Evolutionary conservation across 37 sponge, comb jelly and placozoan genomes (phyloP).

Genomic region (Beroe ovata): DNA sequence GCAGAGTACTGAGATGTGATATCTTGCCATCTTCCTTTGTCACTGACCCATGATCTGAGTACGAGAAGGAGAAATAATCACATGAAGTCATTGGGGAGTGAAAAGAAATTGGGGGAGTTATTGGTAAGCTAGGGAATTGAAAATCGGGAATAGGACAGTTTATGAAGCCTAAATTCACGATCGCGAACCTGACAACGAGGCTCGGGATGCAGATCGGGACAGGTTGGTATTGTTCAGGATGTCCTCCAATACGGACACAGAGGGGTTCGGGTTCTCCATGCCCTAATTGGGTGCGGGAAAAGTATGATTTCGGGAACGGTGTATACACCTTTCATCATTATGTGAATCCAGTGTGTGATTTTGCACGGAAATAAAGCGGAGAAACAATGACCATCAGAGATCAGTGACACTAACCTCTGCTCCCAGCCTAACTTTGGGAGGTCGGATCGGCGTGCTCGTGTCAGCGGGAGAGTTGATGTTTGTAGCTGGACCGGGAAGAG

Average conservation of each 20-base stretch:
- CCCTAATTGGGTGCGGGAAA: no score
- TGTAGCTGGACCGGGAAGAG: neutral
- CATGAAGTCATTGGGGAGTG: no score
- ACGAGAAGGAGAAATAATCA: no score
- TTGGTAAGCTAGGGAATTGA: no score
- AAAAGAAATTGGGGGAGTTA: no score
- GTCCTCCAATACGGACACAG: slow-evolving; percentile 21
- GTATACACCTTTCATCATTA: no score
- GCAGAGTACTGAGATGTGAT: slow-evolving; percentile 50
- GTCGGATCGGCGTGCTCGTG: neutral
- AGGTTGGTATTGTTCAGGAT: slow-evolving; percentile 51
- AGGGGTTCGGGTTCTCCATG: neutral
- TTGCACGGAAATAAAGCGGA: neutral
- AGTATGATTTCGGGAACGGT: no score
- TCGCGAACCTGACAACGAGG: slow-evolving; percentile 20
- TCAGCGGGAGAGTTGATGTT: neutral
- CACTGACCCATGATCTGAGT: no score
- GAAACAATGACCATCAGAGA: neutral
- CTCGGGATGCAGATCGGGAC: slow-evolving; percentile 2
- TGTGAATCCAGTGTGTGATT: no score
- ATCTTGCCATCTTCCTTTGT: slow-evolving; percentile 21
- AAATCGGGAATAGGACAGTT: no score
- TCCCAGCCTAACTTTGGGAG: slow-evolving; percentile 26
- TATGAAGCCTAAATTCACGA: no score
- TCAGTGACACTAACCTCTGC: slow-evolving; percentile 20